Evolutionary conservation across 35 echinoderm and acorn worm species (phyloP).

Genomic region (Ophiothrix spiculata): DNA sequence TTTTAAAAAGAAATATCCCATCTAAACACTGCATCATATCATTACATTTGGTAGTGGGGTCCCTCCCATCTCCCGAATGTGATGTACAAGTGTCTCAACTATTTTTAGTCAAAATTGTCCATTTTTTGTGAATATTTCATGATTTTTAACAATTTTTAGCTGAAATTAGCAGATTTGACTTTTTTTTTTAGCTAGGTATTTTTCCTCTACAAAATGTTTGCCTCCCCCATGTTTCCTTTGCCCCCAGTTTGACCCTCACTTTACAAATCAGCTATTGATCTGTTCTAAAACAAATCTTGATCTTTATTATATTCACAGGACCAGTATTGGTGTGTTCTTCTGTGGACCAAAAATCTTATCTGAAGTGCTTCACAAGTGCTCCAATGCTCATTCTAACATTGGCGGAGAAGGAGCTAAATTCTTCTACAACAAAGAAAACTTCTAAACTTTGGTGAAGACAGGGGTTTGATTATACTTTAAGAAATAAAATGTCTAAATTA

Average conservation of each 20-base stretch:
- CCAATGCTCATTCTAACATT: slow-evolving; percentile 40
- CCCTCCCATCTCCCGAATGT: too few relatives aligned
- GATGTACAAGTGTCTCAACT: too few relatives aligned
- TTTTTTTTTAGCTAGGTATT: neutral
- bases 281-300: neutral
- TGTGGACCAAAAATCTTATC: slow-evolving; percentile 48
- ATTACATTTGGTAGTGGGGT: too few relatives aligned
- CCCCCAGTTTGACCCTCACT: too few relatives aligned
- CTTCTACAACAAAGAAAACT: slow-evolving; percentile 68
- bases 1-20: too few relatives aligned
- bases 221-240: neutral
- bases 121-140: neutral
- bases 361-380: slow-evolving; percentile 29
- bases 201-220: too few relatives aligned
- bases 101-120: too few relatives aligned
- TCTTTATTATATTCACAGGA: slow-evolving; percentile 50
- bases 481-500: too few relatives aligned
- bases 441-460: slow-evolving; percentile 23
- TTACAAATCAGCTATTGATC: neutral
- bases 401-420: slow-evolving; percentile 41
- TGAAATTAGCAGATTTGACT: neutral
- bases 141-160: neutral
- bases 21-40: too few relatives aligned
- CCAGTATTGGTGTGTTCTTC: slow-evolving; percentile 88
- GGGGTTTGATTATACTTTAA: too few relatives aligned